phyloP scores from a whole-genome alignment of 2,888 invertebrate genomes.

The Harpagoxenus sublaevis region DNA sequence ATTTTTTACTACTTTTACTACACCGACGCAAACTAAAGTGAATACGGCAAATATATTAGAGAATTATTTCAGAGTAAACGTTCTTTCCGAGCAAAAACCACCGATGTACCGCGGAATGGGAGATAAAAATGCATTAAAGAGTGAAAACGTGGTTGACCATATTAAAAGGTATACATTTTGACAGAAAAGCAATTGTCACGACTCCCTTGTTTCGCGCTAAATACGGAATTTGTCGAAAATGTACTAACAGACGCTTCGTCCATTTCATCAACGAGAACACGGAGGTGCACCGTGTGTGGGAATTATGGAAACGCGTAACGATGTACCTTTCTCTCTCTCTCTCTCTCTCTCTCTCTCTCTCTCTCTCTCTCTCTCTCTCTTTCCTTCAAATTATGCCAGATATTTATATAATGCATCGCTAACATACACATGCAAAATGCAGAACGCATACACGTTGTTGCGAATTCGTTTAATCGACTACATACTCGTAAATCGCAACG shows the following conservation, averaged over 20 bases:
- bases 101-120: no score
- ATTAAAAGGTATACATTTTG: slow-evolving; percentile 30
- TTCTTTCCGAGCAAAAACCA: background rate
- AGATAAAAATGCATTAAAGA: slow-evolving; percentile 19
- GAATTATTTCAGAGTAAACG: slow-evolving; percentile 3
- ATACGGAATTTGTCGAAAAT: slow-evolving; percentile 37
- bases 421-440: background rate
- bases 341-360: background rate
- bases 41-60: background rate
- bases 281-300: background rate
- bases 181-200: background rate
- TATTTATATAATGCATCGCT: slow-evolving; percentile 30
- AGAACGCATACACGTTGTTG: background rate
- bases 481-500: slow-evolving; percentile 35
- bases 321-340: background rate
- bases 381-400: slow-evolving; percentile 15
- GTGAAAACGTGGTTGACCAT: background rate
- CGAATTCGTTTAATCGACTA: slow-evolving; percentile 25
- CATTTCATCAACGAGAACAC: slow-evolving; percentile 19
- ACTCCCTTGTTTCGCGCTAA: background rate
- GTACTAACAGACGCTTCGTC: background rate
- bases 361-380: background rate
- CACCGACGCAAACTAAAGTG: background rate
- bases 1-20: no score
- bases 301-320: slow-evolving; percentile 23